Percentiles rank a stretch among this genome's conserved stretches.
phyloP scores from a whole-genome alignment of 2,113 vertebrate genomes.

The Dicaeum eximium region DNA sequence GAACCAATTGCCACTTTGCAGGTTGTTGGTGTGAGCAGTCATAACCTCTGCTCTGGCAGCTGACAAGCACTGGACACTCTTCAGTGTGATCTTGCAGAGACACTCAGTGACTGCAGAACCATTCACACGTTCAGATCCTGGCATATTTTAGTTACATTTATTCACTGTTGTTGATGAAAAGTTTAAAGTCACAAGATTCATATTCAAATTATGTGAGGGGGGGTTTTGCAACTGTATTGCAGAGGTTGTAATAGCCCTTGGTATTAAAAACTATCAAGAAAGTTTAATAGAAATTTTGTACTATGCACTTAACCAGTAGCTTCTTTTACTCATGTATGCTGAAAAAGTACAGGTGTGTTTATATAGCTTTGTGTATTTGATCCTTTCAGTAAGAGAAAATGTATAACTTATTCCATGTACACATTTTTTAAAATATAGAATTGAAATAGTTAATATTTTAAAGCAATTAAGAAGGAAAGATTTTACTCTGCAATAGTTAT shows the following conservation, averaged over 20 bases:
- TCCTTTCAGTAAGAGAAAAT: background rate
- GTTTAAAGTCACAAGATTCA: background rate
- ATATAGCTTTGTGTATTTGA: background rate
- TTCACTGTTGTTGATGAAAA: background rate
- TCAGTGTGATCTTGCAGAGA: background rate
- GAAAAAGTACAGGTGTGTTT: background rate
- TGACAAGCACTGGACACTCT: background rate
- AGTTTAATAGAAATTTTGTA: background rate
- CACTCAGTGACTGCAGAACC: background rate
- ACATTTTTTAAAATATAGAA: background rate
- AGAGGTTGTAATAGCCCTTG: background rate
- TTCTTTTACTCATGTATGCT: background rate
- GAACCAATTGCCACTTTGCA: background rate
- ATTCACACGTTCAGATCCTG: background rate
- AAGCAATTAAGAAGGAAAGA: background rate
- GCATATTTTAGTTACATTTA: background rate
- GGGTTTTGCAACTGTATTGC: background rate
- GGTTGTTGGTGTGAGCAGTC: background rate
- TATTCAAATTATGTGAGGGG: background rate
- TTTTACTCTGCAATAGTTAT: background rate
- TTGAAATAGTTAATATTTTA: background rate
- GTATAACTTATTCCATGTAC: background rate
- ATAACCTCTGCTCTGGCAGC: background rate
- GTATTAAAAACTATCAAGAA: background rate
- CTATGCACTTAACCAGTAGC: background rate